Evolutionary conservation across 2,113 vertebrate species (phyloP).

Genomic region (Nibea albiflora): DNA sequence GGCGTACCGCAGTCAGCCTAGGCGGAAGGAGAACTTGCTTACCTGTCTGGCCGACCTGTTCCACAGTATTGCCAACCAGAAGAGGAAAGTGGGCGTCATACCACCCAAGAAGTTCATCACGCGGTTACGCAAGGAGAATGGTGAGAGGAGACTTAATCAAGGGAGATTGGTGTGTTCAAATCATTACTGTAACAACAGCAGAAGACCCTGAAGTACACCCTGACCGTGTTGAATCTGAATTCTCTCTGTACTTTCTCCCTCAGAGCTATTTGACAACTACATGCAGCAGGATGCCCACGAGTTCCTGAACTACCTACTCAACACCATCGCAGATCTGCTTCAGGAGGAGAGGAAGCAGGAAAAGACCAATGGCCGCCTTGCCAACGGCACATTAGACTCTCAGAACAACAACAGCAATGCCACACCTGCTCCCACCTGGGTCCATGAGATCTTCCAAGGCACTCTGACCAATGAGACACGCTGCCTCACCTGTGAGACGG

Average conservation of each 20-base stretch:
- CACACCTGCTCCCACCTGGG: slow-evolving; percentile 93
- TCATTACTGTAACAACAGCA: too few species aligned
- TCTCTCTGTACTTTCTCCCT: slow-evolving; percentile 4
- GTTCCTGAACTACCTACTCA: slow-evolving; percentile 98
- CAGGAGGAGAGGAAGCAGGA: slow-evolving; percentile 98
- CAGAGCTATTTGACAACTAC: slow-evolving; percentile 99
- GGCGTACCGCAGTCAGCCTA: slow-evolving; percentile 96
- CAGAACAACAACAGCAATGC: slow-evolving; percentile 90
- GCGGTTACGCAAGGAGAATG: slow-evolving; percentile 95
- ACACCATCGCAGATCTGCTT: slow-evolving; percentile 97
- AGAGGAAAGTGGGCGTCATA: slow-evolving; percentile 98
- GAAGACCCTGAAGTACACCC: not conserved
- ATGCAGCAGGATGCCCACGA: slow-evolving; percentile 99
- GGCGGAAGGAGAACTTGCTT: slow-evolving; percentile 97
- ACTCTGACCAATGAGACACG: slow-evolving; percentile 98
- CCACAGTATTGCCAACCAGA: slow-evolving; percentile 98
- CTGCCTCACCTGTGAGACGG: slow-evolving; percentile 99
- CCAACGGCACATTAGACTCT: slow-evolving; percentile 90
- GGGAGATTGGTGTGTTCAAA: not conserved
- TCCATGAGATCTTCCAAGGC: slow-evolving; percentile 99
- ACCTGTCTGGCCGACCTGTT: slow-evolving; percentile 97
- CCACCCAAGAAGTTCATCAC: slow-evolving; percentile 99
- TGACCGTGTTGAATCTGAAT: not conserved
- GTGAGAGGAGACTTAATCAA: slow-evolving; percentile 78
- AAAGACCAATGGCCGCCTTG: slow-evolving; percentile 95